These are phyloP conservation scores for Sesamia nonagrioides DNA, from an alignment of 1,140 invertebrate genomes.

Conservation along the genomic window DNA sequence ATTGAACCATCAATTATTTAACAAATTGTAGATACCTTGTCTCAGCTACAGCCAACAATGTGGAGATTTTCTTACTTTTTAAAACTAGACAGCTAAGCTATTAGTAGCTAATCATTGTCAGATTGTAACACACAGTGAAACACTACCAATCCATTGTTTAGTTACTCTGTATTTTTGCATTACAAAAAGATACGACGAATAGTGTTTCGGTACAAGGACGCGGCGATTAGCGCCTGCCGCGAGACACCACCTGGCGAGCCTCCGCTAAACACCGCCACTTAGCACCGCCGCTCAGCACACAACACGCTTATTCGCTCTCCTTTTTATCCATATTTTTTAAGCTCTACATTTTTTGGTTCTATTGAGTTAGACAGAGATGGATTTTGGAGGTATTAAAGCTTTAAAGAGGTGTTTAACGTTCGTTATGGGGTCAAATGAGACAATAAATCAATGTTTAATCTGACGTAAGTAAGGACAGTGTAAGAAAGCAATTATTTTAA, in stretches of 20 bases:
- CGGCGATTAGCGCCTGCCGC: conserved; percentile 46
- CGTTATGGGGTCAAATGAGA: too few species aligned
- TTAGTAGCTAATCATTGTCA: background rate
- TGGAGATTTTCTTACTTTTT: background rate
- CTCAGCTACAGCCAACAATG: background rate
- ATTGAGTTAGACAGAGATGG: too few species aligned
- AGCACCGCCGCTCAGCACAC: conserved; percentile 10
- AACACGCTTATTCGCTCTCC: background rate
- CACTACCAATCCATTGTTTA: conserved; percentile 1
- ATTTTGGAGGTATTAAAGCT: too few species aligned
- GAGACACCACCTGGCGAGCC: conserved; percentile 22
- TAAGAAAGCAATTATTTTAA: conserved; percentile 51
- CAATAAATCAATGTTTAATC: background rate
- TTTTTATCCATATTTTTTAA: background rate
- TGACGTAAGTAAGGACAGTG: background rate
- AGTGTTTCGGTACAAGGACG: conserved; percentile 50
- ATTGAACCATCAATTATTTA: background rate
- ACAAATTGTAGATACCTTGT: background rate
- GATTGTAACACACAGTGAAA: background rate
- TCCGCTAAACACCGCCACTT: conserved; percentile 36
- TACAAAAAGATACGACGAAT: background rate
- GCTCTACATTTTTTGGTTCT: too few species aligned
- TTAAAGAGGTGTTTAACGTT: too few species aligned
- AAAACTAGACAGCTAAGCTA: background rate
- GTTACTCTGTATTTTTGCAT: conserved; percentile 8